Evolutionary conservation across 37 sponge, comb jelly and placozoan genomes (phyloP).

Genomic region (Hormiphora californensis): DNA sequence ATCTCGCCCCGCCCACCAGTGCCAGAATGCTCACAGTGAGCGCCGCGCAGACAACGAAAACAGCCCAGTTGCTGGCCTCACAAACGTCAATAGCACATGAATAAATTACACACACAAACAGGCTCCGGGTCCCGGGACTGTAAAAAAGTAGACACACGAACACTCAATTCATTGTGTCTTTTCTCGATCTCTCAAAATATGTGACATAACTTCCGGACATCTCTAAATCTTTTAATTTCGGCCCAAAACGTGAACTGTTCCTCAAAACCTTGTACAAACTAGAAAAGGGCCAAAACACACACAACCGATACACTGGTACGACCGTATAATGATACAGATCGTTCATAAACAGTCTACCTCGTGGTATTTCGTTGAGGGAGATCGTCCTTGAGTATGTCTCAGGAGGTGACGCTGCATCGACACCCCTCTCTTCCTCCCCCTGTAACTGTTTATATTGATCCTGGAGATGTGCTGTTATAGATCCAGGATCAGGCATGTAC

Average conservation of each 20-base stretch:
- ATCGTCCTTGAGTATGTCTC: background rate
- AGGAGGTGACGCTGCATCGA: background rate
- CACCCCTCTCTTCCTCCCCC: background rate
- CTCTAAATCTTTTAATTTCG: background rate
- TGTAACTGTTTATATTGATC: background rate
- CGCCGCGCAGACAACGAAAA: constrained; percentile 7
- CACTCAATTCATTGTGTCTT: background rate
- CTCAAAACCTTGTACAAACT: background rate
- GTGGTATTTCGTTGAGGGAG: background rate
- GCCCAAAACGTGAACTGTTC: background rate
- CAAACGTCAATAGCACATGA: background rate
- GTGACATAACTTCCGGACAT: background rate
- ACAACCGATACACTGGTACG: constrained; percentile 19
- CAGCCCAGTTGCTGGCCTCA: background rate
- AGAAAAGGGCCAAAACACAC: background rate
- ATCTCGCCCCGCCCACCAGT: no score
- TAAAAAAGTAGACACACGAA: background rate
- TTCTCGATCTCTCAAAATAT: background rate
- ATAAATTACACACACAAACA: background rate
- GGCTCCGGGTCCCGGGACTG: background rate
- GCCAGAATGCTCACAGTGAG: no score
- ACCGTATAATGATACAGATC: constrained; percentile 21
- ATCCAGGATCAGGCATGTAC: background rate
- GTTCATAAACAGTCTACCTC: background rate
- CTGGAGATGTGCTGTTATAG: background rate